Base-by-base conservation (phyloP, 1,140 invertebrate species). In the Neoseiulus cucumeris region DNA sequence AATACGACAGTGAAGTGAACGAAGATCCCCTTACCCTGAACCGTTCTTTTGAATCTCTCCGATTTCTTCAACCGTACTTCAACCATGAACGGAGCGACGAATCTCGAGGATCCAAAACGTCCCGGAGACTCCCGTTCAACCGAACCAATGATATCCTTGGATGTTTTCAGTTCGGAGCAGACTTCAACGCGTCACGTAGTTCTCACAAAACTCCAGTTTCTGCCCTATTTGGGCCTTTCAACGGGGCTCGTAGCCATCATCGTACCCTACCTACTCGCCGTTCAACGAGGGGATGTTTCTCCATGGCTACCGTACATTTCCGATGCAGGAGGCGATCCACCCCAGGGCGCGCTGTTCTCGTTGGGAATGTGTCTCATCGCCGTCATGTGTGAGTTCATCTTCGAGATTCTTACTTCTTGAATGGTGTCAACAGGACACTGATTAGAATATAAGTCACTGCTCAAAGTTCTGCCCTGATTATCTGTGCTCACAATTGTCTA, bases 261-360 rank as follows among this genome's bases (percentile, higher is more conserved):
- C 22, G 33, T 33, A 25, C 22, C 51, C 14, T 59, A 59, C 9
- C 14, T 25, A 59, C 22, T 59, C 17, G 51, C 51, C 1, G 51
- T 59, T 1, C 22, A 59, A 17, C 17, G 22, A 59, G 51, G 51
- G 14, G 51, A 59, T 59, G 51, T 59, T 1, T 20, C 51, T 29
- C 14, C 51, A 29, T 59, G 51, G 51, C 22, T 59, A 33, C 51
- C 51, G 14, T 59, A 59, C 22, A 59, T 59, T 14, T 59, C 51
- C 22, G 51, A 59, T 9, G 51, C 51, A n/a, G 51, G 51, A 17
- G 51, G 51, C 33, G 51, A 59, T 20, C 51, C 51, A 59, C 51
- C 51, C 17, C 51, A 59, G 22, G 33, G 51, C 4, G 14, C 51
- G 25, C 25, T 59, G 14, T 59, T 59, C 51, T 59, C 51, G 14